phyloP scores from a whole-genome alignment of 2,113 vertebrate genomes.

The Butorides virescens region DNA sequence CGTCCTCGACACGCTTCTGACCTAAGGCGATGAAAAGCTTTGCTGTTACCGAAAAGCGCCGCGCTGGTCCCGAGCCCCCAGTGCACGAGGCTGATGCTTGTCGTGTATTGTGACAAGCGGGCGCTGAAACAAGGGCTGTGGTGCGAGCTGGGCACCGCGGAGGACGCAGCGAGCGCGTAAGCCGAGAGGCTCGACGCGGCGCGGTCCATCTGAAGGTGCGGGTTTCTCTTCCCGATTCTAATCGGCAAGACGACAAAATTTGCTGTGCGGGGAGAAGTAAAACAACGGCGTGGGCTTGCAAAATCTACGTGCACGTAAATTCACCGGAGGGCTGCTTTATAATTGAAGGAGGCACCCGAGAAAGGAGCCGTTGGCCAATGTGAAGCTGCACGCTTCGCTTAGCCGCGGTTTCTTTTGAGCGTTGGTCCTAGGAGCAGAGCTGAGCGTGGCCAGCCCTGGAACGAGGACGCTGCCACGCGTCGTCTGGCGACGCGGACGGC shows the following conservation, averaged over 20 bases:
- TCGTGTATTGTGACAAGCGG: accelerated
- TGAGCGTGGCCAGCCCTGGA: background rate
- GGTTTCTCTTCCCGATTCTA: background rate
- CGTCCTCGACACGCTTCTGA: accelerated
- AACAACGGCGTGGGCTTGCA: background rate
- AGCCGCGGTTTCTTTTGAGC: background rate
- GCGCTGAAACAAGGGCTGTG: background rate
- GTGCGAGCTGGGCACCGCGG: background rate
- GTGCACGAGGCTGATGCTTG: accelerated
- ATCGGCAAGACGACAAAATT: background rate
- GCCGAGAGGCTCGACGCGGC: accelerated
- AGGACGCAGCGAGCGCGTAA: accelerated
- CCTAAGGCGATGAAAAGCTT: background rate
- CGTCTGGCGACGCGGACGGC: background rate
- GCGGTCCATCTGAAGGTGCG: background rate
- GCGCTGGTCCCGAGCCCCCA: accelerated
- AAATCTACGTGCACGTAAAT: background rate
- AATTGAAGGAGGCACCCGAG: background rate
- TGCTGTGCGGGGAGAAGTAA: accelerated
- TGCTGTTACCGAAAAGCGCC: background rate
- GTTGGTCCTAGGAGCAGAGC: background rate
- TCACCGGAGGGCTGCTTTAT: background rate
- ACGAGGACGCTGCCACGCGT: background rate
- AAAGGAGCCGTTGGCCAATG: background rate
- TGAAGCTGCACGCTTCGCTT: background rate